phyloP scores from a whole-genome alignment of 2,888 invertebrate species.

The Teinopalpus imperialis region DNA sequence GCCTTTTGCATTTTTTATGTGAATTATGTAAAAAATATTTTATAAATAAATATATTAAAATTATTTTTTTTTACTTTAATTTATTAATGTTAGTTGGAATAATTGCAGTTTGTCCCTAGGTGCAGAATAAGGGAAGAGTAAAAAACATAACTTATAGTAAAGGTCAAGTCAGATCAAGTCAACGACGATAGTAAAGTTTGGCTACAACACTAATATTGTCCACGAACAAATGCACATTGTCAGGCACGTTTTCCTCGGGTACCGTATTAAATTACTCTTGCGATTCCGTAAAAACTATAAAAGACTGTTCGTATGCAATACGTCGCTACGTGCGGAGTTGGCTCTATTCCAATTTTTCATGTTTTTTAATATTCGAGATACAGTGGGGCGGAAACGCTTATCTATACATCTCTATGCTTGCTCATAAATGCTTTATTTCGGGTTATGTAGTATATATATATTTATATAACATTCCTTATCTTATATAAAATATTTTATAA shows the following conservation, averaged over 20 bases:
- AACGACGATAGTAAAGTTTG: conserved; percentile 42
- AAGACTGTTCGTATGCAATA: conserved; percentile 58
- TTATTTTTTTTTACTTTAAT: too few relatives aligned
- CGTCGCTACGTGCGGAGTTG: conserved; percentile 49
- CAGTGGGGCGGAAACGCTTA: conserved; percentile 47
- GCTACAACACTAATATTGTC: conserved; percentile 42
- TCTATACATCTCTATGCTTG: conserved; percentile 43
- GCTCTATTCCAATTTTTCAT: conserved; percentile 59
- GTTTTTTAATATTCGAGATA: conserved; percentile 47
- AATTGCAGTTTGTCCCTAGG: too few relatives aligned
- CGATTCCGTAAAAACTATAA: conserved; percentile 56
- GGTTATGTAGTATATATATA: too few relatives aligned
- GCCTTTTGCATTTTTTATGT: too few relatives aligned
- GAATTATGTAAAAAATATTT: too few relatives aligned
- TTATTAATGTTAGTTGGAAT: too few relatives aligned
- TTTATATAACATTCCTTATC: too few relatives aligned
- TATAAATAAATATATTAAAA: too few relatives aligned
- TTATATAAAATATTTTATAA: too few relatives aligned
- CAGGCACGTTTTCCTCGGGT: conserved; percentile 37
- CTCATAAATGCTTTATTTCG: conserved; percentile 31
- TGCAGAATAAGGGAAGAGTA: too few relatives aligned
- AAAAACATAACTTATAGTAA: too few relatives aligned
- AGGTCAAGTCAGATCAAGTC: too few relatives aligned
- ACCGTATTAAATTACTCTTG: conserved; percentile 54
- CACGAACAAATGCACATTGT: conserved; percentile 30